Percentiles rank a stretch among this genome's conserved stretches.
Evolutionary conservation across 2,888 invertebrate species (phyloP).

Genomic region (Coleophora deauratella): DNA sequence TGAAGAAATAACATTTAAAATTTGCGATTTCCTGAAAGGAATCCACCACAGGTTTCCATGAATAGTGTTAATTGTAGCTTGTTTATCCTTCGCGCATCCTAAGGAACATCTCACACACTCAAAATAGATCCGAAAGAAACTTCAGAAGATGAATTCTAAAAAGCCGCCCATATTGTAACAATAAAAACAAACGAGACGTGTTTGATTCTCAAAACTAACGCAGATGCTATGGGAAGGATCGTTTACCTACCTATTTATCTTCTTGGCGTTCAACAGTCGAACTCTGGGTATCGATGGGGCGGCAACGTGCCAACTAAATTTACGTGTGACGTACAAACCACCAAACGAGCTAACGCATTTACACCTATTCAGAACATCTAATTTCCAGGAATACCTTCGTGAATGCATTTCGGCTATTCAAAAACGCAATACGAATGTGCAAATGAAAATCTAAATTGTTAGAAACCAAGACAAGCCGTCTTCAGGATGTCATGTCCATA

Average conservation of each 20-base stretch:
- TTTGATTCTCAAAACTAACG: slow-evolving; percentile 29
- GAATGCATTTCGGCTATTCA: not conserved
- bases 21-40: no score
- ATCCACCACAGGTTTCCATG: no score
- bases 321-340: no score
- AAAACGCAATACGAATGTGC: not conserved
- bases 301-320: no score
- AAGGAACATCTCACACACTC: not conserved
- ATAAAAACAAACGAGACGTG: slow-evolving; percentile 26
- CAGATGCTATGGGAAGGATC: slow-evolving; percentile 23
- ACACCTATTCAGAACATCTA: no score
- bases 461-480: not conserved
- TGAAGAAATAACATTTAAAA: no score
- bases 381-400: no score
- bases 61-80: not conserved
- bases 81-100: not conserved
- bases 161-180: slow-evolving; percentile 13
- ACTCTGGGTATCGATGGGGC: slow-evolving; percentile 16
- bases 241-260: slow-evolving; percentile 26
- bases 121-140: slow-evolving; percentile 8
- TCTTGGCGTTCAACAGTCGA: slow-evolving; percentile 17
- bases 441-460: not conserved
- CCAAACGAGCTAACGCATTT: no score
- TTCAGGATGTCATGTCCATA: not conserved
- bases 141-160: slow-evolving; percentile 12